Evolutionary conservation across 2,113 vertebrate species (phyloP), one percentile per base, ranked within the genome.

Genomic region (Sceloporus undulatus): DNA sequence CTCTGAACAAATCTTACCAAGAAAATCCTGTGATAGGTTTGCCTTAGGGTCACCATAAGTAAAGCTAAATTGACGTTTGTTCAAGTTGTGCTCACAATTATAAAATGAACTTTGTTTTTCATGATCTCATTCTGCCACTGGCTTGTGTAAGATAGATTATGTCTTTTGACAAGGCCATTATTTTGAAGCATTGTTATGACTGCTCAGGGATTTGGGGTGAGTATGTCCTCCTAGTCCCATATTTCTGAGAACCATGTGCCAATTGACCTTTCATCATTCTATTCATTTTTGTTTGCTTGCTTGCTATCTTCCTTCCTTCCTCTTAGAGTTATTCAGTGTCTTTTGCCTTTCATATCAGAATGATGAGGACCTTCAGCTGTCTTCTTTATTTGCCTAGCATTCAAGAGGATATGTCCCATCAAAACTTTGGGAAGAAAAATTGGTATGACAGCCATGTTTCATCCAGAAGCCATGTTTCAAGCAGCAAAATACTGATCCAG

Each of bases 1-100:
- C 42, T 48, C 4, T 48, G 42, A 48, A 48, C 42, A 48, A 48
- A 48, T 48, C 42, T 48, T 48, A 48, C 42, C 42, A 48, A 48
- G 42, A 48, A 48, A 48, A 48, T 6, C 42, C 42, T 48, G 42
- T 5, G 42, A 48, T 48, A 48, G 42, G 6, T 48, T 48, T 48
- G 42, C 42, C 42, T 48, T 48, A 48, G 42, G 42, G 42, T 48
- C 6, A 48, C 34, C 34, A 34, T 34, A 34, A 34, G 34, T 66
- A 42, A 82, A 42, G 23, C 62, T 82, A 66, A 66, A 81, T 40
- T 81, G 59, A 40, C 59, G 65, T 65, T 81, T 81, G 65, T 65
- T 59, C 62, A 11, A 65, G 34, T 34, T 66, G 19, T 40, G 9
- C 59, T 65, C 19, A 65, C 52, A 79, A 56, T 79, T 65, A 10